Conservation (phyloP, 2,113 vertebrate genomes). For the Rhegmatorhina hoffmannsi region DNA sequence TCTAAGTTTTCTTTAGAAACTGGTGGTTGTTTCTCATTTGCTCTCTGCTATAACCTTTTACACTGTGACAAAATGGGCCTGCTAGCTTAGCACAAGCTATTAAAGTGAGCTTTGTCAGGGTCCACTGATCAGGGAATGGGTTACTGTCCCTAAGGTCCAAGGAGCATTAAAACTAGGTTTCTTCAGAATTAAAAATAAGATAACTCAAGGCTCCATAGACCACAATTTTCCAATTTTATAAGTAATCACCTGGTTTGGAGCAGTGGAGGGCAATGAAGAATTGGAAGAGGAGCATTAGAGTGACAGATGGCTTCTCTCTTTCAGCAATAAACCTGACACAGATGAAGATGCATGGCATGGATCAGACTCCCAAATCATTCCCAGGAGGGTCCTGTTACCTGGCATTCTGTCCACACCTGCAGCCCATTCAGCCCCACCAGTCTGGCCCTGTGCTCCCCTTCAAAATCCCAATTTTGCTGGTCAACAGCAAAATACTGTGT, state of each 20-base stretch:
- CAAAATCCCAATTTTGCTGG: neutral
- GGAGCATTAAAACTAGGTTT: neutral
- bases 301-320: conserved; percentile 30
- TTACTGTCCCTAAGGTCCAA: neutral
- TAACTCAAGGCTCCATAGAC: neutral
- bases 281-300: neutral
- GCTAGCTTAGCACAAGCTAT: neutral
- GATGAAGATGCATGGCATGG: conserved; percentile 28
- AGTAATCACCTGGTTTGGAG: neutral
- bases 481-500: neutral
- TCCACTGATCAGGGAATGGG: neutral
- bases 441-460: neutral
- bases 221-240: neutral
- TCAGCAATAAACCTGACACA: conserved; percentile 48
- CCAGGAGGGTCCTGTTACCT: neutral
- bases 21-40: neutral
- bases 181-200: neutral
- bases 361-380: neutral
- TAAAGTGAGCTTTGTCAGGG: neutral
- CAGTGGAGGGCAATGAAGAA: neutral
- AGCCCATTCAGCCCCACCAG: neutral
- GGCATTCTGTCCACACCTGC: neutral
- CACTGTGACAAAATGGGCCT: neutral
- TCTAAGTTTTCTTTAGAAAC: neutral
- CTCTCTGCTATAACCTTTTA: neutral